phyloP scores from a whole-genome alignment of 2,888 invertebrate species.

The Cryptocheilus praepositus region DNA sequence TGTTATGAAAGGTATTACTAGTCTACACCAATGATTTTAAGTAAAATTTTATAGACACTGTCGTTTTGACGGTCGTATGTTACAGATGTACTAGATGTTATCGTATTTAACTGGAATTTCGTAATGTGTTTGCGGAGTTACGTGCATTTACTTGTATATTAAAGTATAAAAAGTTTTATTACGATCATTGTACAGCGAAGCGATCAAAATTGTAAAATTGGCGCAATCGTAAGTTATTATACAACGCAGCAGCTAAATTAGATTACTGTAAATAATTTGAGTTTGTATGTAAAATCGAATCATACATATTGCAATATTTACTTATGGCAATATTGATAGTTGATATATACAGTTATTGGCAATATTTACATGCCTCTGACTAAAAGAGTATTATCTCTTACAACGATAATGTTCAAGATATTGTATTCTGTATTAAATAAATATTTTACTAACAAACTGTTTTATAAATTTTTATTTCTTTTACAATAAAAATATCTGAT shows the following conservation, averaged over 20 bases:
- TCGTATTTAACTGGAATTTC: neutral
- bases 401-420: slow-evolving; percentile 20
- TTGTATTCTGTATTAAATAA: slow-evolving; percentile 31
- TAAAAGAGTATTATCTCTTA: slow-evolving; percentile 22
- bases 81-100: slow-evolving; percentile 13
- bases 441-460: slow-evolving; percentile 27
- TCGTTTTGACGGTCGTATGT: slow-evolving; percentile 23
- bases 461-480: slow-evolving; percentile 30
- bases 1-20: slow-evolving; percentile 38
- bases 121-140: neutral
- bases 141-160: neutral
- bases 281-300: neutral
- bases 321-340: neutral
- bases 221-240: slow-evolving; percentile 3
- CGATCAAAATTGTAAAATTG: neutral
- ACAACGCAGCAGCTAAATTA: slow-evolving; percentile 6
- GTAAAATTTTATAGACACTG: slow-evolving; percentile 20
- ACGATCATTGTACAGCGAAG: neutral
- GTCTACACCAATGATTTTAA: slow-evolving; percentile 54
- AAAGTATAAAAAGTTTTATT: neutral
- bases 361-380: slow-evolving; percentile 14
- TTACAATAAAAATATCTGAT: slow-evolving; percentile 10
- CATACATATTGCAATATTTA: slow-evolving; percentile 9
- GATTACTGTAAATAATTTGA: slow-evolving; percentile 10
- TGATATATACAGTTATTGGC: slow-evolving; percentile 22